Percentiles rank a stretch among this genome's conserved stretches.
Conservation (phyloP, 2,888 invertebrate species). For the Xanthostigma xanthostigma region DNA sequence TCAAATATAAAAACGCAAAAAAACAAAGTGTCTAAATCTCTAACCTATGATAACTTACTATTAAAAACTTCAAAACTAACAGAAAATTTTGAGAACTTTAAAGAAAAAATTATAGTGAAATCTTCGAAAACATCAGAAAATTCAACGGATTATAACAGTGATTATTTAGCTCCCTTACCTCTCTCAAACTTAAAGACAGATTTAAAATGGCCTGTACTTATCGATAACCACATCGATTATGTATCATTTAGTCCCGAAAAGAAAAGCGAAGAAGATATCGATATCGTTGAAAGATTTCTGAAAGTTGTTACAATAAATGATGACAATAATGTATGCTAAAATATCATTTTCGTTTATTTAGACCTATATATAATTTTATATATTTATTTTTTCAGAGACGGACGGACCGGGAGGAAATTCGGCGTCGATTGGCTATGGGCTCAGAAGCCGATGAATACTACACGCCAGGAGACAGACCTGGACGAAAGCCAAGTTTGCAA, state of each 20-base stretch:
- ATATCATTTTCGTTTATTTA: constrained; percentile 5
- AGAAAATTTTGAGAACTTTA: constrained; percentile 23
- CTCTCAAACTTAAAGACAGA: constrained; percentile 32
- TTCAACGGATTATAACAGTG: constrained; percentile 25
- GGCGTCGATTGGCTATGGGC: constrained; percentile 75
- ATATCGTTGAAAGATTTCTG: constrained; percentile 40
- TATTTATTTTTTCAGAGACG: constrained; percentile 48
- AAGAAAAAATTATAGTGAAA: constrained; percentile 23
- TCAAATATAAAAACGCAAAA: constrained; percentile 30
- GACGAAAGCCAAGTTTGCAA: constrained; percentile 75
- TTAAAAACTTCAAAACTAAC: constrained; percentile 25
- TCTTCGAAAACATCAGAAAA: constrained; percentile 22
- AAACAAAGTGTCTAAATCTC: constrained; percentile 26
- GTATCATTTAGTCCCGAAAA: constrained; percentile 27
- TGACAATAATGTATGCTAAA: constrained; percentile 20
- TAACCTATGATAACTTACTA: constrained; percentile 19
- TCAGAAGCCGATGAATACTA: constrained; percentile 60
- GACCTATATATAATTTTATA: constrained; percentile 5
- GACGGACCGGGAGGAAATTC: constrained; percentile 85
- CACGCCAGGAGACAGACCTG: constrained; percentile 49
- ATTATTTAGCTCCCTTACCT: constrained; percentile 40
- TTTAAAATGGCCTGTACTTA: constrained; percentile 39
- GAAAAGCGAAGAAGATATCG: constrained; percentile 35
- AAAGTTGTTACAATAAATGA: constrained; percentile 36
- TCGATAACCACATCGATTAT: constrained; percentile 31